Base-by-base conservation (phyloP, 1,140 invertebrate genomes). In the Pantala flavescens region DNA sequence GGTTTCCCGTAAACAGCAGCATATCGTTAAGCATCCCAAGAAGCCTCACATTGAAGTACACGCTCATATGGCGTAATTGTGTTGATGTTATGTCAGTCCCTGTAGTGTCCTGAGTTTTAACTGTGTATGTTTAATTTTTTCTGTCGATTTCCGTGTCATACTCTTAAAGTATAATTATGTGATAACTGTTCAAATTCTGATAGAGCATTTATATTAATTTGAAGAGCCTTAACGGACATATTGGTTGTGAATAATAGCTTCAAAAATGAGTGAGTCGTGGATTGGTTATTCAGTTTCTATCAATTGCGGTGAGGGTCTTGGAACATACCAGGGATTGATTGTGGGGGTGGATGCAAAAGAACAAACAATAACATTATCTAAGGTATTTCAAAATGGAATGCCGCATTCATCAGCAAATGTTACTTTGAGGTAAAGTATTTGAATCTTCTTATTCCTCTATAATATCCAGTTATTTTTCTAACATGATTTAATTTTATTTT, bases 311-410 rank as follows among this genome's bases (percentile, higher is more conserved):
- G 86, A 90, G 71, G 82, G 84, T 49, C 79, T 90, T 43, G 90
- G 90, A 23, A 88, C 86, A 74, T 93, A 90, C 80, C 93, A 95
- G 81, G 94, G 94, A 23, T 88, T 91, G 79, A 93, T 96, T 74
- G 81, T 87, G 24, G 86, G 88, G 79, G 89, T 93, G 16, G 90
- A 92, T 77, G 86, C 87, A 71, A 83, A 85, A 28, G 76, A 78
- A 28, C 83, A 85, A 77, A 87, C 87, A 28, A 87, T 96, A 63
- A 92, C 90, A 3, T 84, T 96, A 42, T 86, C 85, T 16, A 90
- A 93, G 81, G 89, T 90, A 11, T 94, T 93, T 81, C 87, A 90
- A 76, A 93, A 96, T 84, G 93, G 93, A 7, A 86, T 93, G 23
- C 91, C 91, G 70, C 83, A 88, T 78, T 83, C 84, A 70, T 83